Percentiles rank a stretch among this genome's conserved stretches.
Evolutionary conservation across 2,888 invertebrate species (phyloP).

Genomic region (Onthophagus sagittarius): DNA sequence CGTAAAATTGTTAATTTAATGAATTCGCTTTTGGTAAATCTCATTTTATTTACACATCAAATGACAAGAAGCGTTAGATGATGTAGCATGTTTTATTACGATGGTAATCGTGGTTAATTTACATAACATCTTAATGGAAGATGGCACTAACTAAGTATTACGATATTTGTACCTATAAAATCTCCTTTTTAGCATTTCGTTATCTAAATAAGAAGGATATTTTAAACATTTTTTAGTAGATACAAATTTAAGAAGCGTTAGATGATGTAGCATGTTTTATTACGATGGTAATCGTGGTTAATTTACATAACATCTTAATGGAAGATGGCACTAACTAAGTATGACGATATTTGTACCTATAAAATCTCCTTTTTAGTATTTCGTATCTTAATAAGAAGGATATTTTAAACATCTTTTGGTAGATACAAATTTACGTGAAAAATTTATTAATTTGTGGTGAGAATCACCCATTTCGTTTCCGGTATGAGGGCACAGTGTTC

Average conservation of each 20-base stretch:
- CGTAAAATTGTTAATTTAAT: too few relatives aligned
- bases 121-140: background rate
- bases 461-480: too few relatives aligned
- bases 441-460: background rate
- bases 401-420: background rate
- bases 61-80: too few relatives aligned
- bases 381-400: background rate
- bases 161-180: background rate
- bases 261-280: too few relatives aligned
- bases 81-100: background rate
- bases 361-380: background rate
- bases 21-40: too few relatives aligned
- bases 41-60: too few relatives aligned
- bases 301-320: background rate
- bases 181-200: background rate
- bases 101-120: background rate
- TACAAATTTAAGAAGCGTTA: too few relatives aligned
- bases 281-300: background rate
- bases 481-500: too few relatives aligned
- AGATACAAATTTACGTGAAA: background rate
- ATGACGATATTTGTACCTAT: background rate
- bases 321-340: background rate
- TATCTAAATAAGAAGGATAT: background rate
- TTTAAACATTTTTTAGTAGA: background rate
- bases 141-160: background rate